phyloP scores from a whole-genome alignment of 2,797 vertebrate genomes.

The Lagodon rhomboides region DNA sequence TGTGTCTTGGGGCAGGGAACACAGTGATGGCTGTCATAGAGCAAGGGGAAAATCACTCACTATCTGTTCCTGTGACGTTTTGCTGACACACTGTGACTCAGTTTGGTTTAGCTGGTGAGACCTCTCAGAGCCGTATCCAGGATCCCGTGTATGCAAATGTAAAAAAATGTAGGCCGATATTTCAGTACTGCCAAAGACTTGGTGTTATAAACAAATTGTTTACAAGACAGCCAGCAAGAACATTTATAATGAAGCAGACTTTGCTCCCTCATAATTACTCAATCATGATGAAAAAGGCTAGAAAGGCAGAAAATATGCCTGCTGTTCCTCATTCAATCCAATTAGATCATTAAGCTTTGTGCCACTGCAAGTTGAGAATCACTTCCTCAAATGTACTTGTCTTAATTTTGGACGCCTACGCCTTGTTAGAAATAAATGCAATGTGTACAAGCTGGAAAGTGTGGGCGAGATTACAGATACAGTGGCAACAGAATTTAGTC shows the following conservation, averaged over 20 bases:
- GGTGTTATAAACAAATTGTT: slow-evolving; percentile 61
- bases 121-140: slow-evolving; percentile 20
- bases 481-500: slow-evolving; percentile 60
- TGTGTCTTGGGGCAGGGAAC: slow-evolving; percentile 62
- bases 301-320: slow-evolving; percentile 59
- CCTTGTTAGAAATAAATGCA: slow-evolving; percentile 59
- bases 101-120: slow-evolving; percentile 39
- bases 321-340: slow-evolving; percentile 66
- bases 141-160: slow-evolving; percentile 35
- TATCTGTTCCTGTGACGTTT: slow-evolving; percentile 57
- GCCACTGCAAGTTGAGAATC: slow-evolving; percentile 65
- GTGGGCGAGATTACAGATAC: slow-evolving; percentile 64
- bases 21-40: slow-evolving; percentile 44
- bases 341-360: slow-evolving; percentile 73
- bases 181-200: slow-evolving; percentile 44
- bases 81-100: slow-evolving; percentile 58
- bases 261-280: slow-evolving; percentile 65
- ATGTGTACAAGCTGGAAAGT: slow-evolving; percentile 56
- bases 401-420: slow-evolving; percentile 57
- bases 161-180: slow-evolving; percentile 43
- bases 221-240: slow-evolving; percentile 57
- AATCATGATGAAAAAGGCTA: slow-evolving; percentile 51
- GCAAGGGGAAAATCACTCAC: slow-evolving; percentile 51
- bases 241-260: slow-evolving; percentile 61
- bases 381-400: slow-evolving; percentile 59